Evolutionary conservation across 2,113 vertebrate species (phyloP), one percentile per base, ranked within the genome.

Genomic region (Phyllostomus discolor): DNA sequence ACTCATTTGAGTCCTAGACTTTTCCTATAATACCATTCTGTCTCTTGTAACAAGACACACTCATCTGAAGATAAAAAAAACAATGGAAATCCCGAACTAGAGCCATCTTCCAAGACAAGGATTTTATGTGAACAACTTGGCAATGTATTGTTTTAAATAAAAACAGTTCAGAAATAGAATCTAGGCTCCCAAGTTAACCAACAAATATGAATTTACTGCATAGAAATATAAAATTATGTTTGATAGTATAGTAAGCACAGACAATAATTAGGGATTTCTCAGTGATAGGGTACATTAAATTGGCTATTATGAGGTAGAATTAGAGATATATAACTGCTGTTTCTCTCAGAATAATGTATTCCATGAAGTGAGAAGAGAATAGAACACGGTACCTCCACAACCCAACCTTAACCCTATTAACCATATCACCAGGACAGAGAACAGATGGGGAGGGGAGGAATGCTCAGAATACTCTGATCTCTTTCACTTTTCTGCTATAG

Each of bases 1-100:
- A 41, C 20, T 69, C 3, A 28, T 3, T 75, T 90, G 46, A 41
- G 10, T 54, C 57, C 38, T 80, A 20, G 6, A 67, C 2, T 10
- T 85, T 48, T 70, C 28, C 52, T 15, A 79, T 75, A 86, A 41
- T 7, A 59, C 31, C 11, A 79, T 64, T 17, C 4, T 48, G 20
- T 5, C 5, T 59, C 12, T 67, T 46, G 17, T 28, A 69, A 52
- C 17, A 82, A 59, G 26, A 54, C 33, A 67, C 16, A 75, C 24
- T 79, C 31, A 73, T 52, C 24, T 75, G 46, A 78, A 93, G 7
- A 82, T 67, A 35, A 75, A 57, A 80, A 52, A 91, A 86, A 57
- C 11, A 76, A 24, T n/a, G 2, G 2, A 67, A 92, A 81, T 72
- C 26, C 11, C 54, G 28, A 70, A 10, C 1, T 20, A 24, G 17